Evolutionary conservation across 2,888 invertebrate genomes (phyloP).

Genomic region (Pollenia labialis): DNA sequence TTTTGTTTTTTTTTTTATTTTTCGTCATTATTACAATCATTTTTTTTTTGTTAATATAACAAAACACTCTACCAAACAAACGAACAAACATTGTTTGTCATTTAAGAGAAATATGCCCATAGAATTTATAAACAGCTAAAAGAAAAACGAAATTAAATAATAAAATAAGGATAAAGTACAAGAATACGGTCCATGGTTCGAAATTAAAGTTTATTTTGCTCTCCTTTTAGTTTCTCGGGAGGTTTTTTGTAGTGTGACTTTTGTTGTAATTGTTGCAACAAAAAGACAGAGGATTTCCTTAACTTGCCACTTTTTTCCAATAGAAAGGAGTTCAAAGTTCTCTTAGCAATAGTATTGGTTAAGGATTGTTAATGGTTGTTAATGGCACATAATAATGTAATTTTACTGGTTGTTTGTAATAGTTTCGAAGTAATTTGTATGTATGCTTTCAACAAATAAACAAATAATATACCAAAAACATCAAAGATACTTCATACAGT

Average conservation of each 20-base stretch:
- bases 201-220: conserved; percentile 39
- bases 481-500: too few relatives aligned
- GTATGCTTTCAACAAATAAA: background rate
- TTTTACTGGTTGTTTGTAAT: background rate
- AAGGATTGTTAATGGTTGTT: conserved; percentile 48
- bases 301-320: conserved; percentile 32
- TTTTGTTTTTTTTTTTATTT: conserved; percentile 8
- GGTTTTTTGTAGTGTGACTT: background rate
- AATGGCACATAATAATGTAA: conserved; percentile 32
- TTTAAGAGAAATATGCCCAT: conserved; percentile 63
- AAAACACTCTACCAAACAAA: conserved; percentile 13
- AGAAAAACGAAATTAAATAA: conserved; percentile 10
- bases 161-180: background rate
- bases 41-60: conserved; percentile 29
- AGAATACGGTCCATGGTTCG: conserved; percentile 19
- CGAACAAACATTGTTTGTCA: conserved; percentile 55
- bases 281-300: background rate
- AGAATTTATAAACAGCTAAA: conserved; percentile 61
- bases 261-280: background rate
- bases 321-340: conserved; percentile 27
- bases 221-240: background rate
- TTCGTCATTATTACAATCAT: background rate
- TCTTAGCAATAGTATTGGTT: conserved; percentile 28
- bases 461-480: too few relatives aligned
- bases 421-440: conserved; percentile 12